A percentile compares a stretch with the other conserved stretches of the same genome.
These are phyloP conservation scores for Hirtodrosophila alboralis DNA, from an alignment of 2,888 invertebrate species.

Conservation along the genomic window DNA sequence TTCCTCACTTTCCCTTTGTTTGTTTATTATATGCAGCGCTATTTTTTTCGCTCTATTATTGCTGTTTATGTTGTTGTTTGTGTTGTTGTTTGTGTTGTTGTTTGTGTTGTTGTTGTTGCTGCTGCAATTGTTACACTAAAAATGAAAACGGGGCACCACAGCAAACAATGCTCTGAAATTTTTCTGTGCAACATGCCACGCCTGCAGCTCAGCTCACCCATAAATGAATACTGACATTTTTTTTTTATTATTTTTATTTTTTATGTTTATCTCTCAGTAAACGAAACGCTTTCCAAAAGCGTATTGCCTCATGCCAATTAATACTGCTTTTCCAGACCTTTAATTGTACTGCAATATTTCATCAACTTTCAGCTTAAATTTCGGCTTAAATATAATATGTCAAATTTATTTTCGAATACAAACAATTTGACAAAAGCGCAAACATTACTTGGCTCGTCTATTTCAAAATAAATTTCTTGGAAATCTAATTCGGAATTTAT, in stretches of 20 bases:
- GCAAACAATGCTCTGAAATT: slow-evolving; percentile 59
- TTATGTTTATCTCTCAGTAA: too few relatives aligned
- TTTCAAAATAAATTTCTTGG: too few relatives aligned
- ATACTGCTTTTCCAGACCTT: not conserved
- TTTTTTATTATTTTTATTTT: slow-evolving; percentile 1
- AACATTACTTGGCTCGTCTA: too few relatives aligned
- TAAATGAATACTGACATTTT: slow-evolving; percentile 48
- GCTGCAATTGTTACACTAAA: slow-evolving; percentile 52
- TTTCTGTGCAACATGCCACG: too few relatives aligned
- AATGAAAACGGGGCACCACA: slow-evolving; percentile 48
- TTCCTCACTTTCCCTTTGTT: slow-evolving; percentile 48
- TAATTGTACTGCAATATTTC: too few relatives aligned
- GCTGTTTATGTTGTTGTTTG: slow-evolving; percentile 24
- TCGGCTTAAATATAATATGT: too few relatives aligned
- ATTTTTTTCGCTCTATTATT: slow-evolving; percentile 29
- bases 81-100: slow-evolving; percentile 12
- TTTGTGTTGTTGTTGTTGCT: slow-evolving; percentile 19
- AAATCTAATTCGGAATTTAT: too few relatives aligned
- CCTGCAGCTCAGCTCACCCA: slow-evolving; percentile 19
- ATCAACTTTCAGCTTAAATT: too few relatives aligned
- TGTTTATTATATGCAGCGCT: slow-evolving; percentile 50
- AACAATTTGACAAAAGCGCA: too few relatives aligned
- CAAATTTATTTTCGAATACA: too few relatives aligned
- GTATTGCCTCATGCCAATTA: not conserved
- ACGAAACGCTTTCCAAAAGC: not conserved